Evolutionary conservation across 1,140 invertebrate species (phyloP), one percentile per base, ranked within the genome.

Genomic region (Penaeus vannamei): DNA sequence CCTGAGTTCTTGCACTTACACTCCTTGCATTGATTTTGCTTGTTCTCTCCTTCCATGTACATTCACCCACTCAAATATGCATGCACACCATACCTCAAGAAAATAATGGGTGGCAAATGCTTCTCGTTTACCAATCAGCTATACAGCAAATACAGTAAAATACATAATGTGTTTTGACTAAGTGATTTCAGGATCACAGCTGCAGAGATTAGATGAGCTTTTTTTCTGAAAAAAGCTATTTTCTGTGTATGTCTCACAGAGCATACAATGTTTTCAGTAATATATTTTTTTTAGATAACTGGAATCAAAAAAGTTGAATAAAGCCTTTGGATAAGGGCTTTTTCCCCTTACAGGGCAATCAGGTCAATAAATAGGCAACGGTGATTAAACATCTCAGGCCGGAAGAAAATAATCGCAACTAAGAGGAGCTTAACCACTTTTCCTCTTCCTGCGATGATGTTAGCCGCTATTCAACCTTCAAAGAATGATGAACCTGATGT

Each of bases 151-250:
- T 53, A 59, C 42, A 59, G 60, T 59, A 26, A 81, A 46, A 59
- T 59, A 53, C 79, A 81, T 26, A 42, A 23, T 81, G 79, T 81
- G 72, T 81, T 81, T 59, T 81, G 46, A 59, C 46, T 81, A 17
- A 59, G 79, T 81, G 79, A 81, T 59, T 81, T 81, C 79, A 81
- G 79, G 79, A 81, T 81, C 79, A 42, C 79, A 59, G 29, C 79
- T 59, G 79, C 79, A 59, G 46, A 59, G 53, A 53, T 53, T 53
- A 53, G 53, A 53, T 53, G 53, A 53, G 53, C 53, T 53, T 53
- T 53, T 53, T 53, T 53, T 53, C 53, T 53, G 53, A 53, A 53
- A 59, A 12, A n/a, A 46, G 19, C 46, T 12, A 26, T 46, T 59
- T 81, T 81, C 77, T 81, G 46, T 26, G 46, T 81, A 42, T 79